Conservation (phyloP, 2,113 vertebrate genomes). For the Mellivora capensis region DNA sequence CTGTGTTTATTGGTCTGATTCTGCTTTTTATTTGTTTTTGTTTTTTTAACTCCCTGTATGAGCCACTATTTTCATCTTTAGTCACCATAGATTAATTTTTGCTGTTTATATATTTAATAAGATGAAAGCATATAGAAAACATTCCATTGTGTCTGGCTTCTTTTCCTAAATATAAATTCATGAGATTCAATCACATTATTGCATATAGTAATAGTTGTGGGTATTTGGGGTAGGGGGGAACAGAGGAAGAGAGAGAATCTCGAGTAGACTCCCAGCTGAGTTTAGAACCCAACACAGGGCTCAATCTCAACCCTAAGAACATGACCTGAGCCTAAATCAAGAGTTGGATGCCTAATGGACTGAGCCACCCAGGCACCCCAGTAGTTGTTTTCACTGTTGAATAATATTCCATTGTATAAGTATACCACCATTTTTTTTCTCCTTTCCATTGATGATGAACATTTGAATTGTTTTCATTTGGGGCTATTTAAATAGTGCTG, state of each 20-base stretch:
- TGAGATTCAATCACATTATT: background rate
- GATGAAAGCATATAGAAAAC: background rate
- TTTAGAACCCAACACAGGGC: background rate
- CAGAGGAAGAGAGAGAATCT: background rate
- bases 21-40: background rate
- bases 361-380: background rate
- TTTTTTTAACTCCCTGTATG: background rate
- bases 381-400: background rate
- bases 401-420: background rate
- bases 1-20: background rate
- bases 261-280: background rate
- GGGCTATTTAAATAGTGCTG: background rate
- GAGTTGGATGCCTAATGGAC: background rate
- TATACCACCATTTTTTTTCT: background rate
- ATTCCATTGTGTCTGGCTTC: background rate
- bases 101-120: background rate
- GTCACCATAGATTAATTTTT: background rate
- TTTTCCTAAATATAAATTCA: background rate
- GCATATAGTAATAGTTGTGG: background rate
- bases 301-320: background rate
- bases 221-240: background rate
- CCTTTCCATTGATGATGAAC: background rate
- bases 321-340: background rate
- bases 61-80: background rate
- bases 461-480: background rate